phyloP scores from a whole-genome alignment of 2,888 invertebrate genomes.

The Macrosiphum euphorbiae region DNA sequence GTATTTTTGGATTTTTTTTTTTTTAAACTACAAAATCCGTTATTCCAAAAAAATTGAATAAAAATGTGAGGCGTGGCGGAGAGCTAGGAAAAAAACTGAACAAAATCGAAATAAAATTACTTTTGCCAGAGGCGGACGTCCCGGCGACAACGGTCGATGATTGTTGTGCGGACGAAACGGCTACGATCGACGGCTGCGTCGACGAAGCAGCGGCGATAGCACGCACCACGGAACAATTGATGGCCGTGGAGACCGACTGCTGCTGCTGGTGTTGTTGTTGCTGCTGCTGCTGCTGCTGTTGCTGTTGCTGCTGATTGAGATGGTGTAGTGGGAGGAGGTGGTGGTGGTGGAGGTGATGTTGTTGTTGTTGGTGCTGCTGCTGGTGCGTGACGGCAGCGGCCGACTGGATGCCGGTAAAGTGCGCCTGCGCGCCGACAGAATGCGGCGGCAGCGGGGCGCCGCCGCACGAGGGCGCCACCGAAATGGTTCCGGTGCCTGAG shows the following conservation, averaged over 20 bases:
- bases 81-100: not conserved
- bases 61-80: not conserved
- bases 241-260: constrained; percentile 57
- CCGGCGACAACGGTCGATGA: constrained; percentile 13
- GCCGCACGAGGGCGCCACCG: constrained; percentile 64
- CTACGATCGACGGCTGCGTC: constrained; percentile 24
- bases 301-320: constrained; percentile 19
- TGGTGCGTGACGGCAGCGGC: constrained; percentile 48
- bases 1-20: not conserved
- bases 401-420: constrained; percentile 59
- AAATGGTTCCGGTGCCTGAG: constrained; percentile 53
- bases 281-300: constrained; percentile 40
- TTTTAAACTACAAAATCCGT: not conserved
- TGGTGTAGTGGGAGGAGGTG: constrained; percentile 25
- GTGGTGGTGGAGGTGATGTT: constrained; percentile 22
- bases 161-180: constrained; percentile 53
- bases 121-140: constrained; percentile 38
- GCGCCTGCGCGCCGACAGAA: constrained; percentile 56
- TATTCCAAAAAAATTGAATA: not conserved
- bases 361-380: constrained; percentile 47
- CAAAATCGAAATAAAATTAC: constrained; percentile 35
- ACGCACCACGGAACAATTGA: constrained; percentile 53
- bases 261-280: constrained; percentile 49
- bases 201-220: constrained; percentile 31
- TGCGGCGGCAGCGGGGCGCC: constrained; percentile 19